These are phyloP conservation scores for Ictidomys tridecemlineatus DNA, from an alignment of 2,113 vertebrate genomes.

Conservation along the genomic window DNA sequence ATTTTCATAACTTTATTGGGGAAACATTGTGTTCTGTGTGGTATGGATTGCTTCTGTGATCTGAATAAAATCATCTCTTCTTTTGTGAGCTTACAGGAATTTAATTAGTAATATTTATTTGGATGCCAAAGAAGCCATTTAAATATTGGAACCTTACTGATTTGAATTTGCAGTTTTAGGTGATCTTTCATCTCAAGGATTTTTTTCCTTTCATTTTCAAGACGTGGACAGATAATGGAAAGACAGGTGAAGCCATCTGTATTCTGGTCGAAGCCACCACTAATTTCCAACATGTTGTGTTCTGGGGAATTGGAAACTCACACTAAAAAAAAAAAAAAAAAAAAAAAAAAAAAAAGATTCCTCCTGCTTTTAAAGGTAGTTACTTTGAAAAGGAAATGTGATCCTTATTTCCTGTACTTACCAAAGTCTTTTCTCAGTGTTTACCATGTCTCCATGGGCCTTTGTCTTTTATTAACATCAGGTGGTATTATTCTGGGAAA, in stretches of 20 bases:
- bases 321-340: background rate
- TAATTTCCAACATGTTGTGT: background rate
- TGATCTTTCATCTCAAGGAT: background rate
- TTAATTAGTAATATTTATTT: constrained; percentile 63
- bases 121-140: constrained; percentile 37
- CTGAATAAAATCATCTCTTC: constrained; percentile 31
- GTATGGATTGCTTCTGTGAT: constrained; percentile 32
- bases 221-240: background rate
- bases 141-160: constrained; percentile 15
- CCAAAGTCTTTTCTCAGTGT: constrained; percentile 22
- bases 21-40: constrained; percentile 38
- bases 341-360: background rate
- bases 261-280: background rate
- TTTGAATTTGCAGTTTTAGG: constrained; percentile 33
- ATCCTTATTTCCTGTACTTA: background rate
- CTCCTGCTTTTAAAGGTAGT: constrained; percentile 16
- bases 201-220: constrained; percentile 26
- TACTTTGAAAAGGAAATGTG: constrained; percentile 51
- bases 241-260: background rate
- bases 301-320: background rate
- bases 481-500: background rate
- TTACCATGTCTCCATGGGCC: background rate
- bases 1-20: constrained; percentile 59
- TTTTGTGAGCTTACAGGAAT: constrained; percentile 46
- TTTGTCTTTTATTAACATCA: constrained; percentile 54